Base-by-base conservation (phyloP, 2,888 invertebrate genomes). In the Campopleginae sp. region DNA sequence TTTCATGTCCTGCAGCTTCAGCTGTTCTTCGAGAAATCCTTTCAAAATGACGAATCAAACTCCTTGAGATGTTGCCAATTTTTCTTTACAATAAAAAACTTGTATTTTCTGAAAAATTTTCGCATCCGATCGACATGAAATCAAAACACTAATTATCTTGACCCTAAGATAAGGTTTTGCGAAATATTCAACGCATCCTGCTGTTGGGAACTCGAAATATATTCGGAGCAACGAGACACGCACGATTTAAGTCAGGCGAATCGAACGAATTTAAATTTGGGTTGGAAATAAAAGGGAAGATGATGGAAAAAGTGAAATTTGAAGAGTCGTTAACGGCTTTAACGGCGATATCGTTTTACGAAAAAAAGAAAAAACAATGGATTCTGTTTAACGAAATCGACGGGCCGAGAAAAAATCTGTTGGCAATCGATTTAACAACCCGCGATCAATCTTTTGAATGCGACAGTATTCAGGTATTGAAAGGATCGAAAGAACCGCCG, bases 371-470 rank as follows among this genome's bases (percentile, higher is more conserved):
- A 54, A 8, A 23, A 54, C 10, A 54, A 54, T 54, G 23, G 12
- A 10, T 23, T 19, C 10, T 51, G 51, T 19, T 10, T 2, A 54
- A 23, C 23, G 54, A 54, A 19, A 12, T 23, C 23, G 23, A 54
- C 3, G 23, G 54, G 54, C 19, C 23, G 2, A 51, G 23, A 12
- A 23, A 54, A 12, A 23, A 54, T 23, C 23, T 54, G 27, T 58
- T 27, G 58, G 14, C 14, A 58, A 23, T 23, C 54, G 19, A 54
- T 27, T 58, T 14, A 58, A 58, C 58, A 10, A 27, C 27, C 58
- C 10, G 54, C 14, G 27, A 58, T 58, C 58, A 58, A 58, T 58
- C 58, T 58, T 14, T 58, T 14, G 14, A 58, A 58, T 38, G 58
- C 58, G 58, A 58, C 58, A 58, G 58, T 58, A 27, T 27, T 10